phyloP scores from a whole-genome alignment of 2,888 invertebrate species.

The Platynereis dumerilii region DNA sequence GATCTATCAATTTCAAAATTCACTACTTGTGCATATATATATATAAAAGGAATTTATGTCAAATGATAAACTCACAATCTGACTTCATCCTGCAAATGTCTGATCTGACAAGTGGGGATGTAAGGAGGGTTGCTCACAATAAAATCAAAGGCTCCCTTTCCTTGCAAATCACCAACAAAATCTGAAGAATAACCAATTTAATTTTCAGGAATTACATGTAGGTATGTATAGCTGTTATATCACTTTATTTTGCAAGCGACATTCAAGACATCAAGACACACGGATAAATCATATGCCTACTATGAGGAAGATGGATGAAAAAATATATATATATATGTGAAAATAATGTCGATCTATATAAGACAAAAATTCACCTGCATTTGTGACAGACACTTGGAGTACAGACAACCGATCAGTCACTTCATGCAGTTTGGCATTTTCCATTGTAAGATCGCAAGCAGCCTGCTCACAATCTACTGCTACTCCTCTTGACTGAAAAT shows the following conservation, averaged over 20 bases:
- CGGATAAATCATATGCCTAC: neutral
- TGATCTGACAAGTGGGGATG: neutral
- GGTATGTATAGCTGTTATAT: neutral
- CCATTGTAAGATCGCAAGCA: neutral
- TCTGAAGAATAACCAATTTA: too few relatives aligned
- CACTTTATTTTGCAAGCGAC: neutral
- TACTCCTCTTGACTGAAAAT: conserved; percentile 1
- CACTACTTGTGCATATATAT: too few relatives aligned
- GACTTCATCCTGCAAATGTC: neutral
- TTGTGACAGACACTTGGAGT: neutral
- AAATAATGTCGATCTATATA: too few relatives aligned
- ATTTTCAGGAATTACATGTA: too few relatives aligned
- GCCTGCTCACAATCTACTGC: neutral
- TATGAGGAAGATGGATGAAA: neutral
- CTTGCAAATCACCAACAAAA: too few relatives aligned
- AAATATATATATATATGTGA: too few relatives aligned
- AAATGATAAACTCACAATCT: neutral
- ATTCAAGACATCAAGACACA: neutral
- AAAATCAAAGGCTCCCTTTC: neutral
- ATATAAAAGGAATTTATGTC: too few relatives aligned
- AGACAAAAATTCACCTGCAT: neutral
- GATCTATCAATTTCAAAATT: too few relatives aligned
- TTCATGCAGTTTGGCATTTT: neutral
- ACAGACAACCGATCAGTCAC: neutral
- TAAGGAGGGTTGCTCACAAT: conserved; percentile 8